phyloP scores from a whole-genome alignment of 2,113 vertebrate genomes.

The Brachirus orientalis region DNA sequence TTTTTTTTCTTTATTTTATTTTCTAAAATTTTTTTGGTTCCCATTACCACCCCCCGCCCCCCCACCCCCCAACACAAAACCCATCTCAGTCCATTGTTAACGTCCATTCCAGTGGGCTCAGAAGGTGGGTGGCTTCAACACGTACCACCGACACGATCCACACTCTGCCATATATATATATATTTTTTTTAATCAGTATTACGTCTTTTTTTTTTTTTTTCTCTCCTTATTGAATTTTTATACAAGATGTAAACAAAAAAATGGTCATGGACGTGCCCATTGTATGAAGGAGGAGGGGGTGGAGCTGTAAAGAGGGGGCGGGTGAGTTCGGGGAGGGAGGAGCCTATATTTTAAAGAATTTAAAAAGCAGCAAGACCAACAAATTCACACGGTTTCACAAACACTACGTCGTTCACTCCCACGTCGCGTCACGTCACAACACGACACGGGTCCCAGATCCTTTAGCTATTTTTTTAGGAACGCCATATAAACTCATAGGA shows the following conservation, averaged over 20 bases:
- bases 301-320: slow-evolving; percentile 77
- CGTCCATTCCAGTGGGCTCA: slow-evolving; percentile 86
- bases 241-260: slow-evolving; percentile 86
- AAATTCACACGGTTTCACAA: too few relatives aligned
- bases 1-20: slow-evolving; percentile 78
- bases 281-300: slow-evolving; percentile 87
- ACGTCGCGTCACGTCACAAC: slow-evolving; percentile 94
- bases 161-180: slow-evolving; percentile 83
- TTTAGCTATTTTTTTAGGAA: slow-evolving; percentile 90
- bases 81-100: slow-evolving; percentile 86
- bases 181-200: slow-evolving; percentile 95
- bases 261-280: slow-evolving; percentile 87
- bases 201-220: slow-evolving; percentile 79
- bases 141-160: slow-evolving; percentile 57
- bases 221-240: slow-evolving; percentile 78
- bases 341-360: slow-evolving; percentile 2
- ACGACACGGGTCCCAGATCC: slow-evolving; percentile 87
- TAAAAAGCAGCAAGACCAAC: not conserved
- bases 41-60: slow-evolving; percentile 30
- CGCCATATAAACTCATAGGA: slow-evolving; percentile 92
- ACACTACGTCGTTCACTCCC: slow-evolving; percentile 27
- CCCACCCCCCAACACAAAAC: slow-evolving; percentile 84
- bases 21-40: slow-evolving; percentile 50
- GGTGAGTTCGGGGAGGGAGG: slow-evolving; percentile 54
- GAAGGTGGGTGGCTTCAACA: slow-evolving; percentile 80